Evolutionary conservation across 2,888 invertebrate genomes (phyloP).

Genomic region (Selenia dentaria): DNA sequence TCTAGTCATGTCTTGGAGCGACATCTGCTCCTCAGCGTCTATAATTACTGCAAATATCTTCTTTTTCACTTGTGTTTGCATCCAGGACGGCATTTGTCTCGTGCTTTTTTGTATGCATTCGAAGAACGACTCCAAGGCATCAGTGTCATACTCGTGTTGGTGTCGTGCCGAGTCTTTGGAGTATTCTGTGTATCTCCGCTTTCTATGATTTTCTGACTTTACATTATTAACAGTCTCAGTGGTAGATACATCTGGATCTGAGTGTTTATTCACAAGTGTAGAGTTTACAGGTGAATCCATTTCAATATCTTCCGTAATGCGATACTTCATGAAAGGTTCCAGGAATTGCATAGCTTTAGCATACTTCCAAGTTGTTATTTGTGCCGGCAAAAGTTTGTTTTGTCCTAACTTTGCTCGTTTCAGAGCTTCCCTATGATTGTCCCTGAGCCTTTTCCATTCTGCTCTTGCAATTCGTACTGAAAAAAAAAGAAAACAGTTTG

Average conservation of each 20-base stretch:
- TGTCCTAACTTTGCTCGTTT: conserved; percentile 75
- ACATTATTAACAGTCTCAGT: conserved; percentile 43
- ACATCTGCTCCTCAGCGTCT: conserved; percentile 68
- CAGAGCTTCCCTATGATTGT: conserved; percentile 73
- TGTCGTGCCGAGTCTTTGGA: conserved; percentile 26
- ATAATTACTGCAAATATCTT: conserved; percentile 75
- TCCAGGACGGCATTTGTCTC: conserved; percentile 71
- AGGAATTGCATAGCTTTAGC: conserved; percentile 77
- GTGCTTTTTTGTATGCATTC: conserved; percentile 69
- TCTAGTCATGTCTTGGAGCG: conserved; percentile 41
- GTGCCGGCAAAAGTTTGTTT: conserved; percentile 72
- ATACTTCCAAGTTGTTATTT: conserved; percentile 78
- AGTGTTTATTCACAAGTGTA: conserved; percentile 35
- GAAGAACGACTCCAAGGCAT: conserved; percentile 71
- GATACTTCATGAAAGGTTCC: conserved; percentile 76
- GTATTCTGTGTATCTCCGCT: conserved; percentile 49
- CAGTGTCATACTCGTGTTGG: conserved; percentile 43
- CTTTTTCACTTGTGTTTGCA: conserved; percentile 78
- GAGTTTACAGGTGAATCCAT: conserved; percentile 49
- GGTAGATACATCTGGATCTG: conserved; percentile 60
- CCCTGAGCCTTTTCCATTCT: conserved; percentile 76
- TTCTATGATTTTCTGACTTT: conserved; percentile 38
- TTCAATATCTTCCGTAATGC: conserved; percentile 74
- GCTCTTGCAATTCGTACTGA: conserved; percentile 68
- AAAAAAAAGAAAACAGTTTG: conserved; percentile 30